phyloP scores from a whole-genome alignment of 2,113 vertebrate genomes.

The Aleadryas rufinucha region DNA sequence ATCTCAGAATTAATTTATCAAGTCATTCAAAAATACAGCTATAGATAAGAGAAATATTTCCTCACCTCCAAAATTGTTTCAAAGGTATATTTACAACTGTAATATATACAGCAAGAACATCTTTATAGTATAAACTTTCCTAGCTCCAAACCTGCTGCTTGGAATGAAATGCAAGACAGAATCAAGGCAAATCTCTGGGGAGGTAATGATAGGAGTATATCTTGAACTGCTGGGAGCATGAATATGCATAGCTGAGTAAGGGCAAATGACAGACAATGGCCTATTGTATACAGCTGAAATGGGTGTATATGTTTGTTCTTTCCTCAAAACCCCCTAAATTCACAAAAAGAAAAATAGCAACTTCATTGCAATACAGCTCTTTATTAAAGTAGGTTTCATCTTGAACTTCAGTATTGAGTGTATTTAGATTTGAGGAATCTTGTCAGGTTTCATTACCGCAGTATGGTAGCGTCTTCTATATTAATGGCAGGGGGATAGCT shows the following conservation, averaged over 20 bases:
- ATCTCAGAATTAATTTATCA: not conserved
- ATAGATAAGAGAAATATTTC: not conserved
- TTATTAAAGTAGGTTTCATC: not conserved
- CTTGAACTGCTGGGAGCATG: not conserved
- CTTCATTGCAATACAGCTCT: not conserved
- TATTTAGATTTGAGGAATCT: not conserved
- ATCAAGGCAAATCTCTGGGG: not conserved
- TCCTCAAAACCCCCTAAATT: not conserved
- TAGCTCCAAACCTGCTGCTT: not conserved
- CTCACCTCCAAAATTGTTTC: not conserved
- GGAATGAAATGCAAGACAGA: fast-evolving
- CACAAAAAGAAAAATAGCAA: not conserved
- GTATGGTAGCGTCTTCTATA: not conserved
- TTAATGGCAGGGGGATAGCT: not conserved
- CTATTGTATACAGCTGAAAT: not conserved
- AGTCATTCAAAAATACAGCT: not conserved
- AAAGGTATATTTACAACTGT: not conserved
- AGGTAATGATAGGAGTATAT: not conserved
- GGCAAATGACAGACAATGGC: not conserved
- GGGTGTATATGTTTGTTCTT: not conserved
- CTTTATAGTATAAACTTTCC: not conserved
- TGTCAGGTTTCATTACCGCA: not conserved
- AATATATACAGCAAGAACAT: not conserved
- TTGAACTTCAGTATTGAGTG: not conserved
- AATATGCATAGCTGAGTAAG: not conserved